Conservation (phyloP, 2,797 vertebrate species). For the Vireo griseus region DNA sequence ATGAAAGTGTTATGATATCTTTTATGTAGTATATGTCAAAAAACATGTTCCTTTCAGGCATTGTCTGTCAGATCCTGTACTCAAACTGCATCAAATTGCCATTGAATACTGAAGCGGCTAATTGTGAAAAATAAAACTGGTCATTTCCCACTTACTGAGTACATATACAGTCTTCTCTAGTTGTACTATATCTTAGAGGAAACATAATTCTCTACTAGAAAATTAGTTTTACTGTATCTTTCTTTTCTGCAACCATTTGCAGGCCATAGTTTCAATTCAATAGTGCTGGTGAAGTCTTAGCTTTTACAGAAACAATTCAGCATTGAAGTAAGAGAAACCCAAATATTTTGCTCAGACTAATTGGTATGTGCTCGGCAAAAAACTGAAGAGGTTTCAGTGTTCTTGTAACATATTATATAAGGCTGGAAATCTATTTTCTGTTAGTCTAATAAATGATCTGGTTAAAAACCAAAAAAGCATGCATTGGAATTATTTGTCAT, state of each 20-base stretch:
- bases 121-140: background rate
- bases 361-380: background rate
- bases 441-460: background rate
- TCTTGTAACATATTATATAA: background rate
- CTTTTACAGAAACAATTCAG: background rate
- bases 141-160: background rate
- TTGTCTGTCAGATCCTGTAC: background rate
- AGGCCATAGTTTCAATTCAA: background rate
- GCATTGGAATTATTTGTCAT: background rate
- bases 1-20: background rate
- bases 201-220: background rate
- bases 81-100: background rate
- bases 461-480: background rate
- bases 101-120: background rate
- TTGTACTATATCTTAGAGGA: background rate
- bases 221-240: background rate
- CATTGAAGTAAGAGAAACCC: background rate
- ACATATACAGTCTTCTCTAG: background rate
- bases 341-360: background rate
- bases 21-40: background rate
- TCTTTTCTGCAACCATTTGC: background rate
- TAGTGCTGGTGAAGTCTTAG: background rate
- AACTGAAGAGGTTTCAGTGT: background rate
- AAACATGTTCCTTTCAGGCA: accelerated
- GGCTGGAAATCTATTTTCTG: background rate